Percentiles rank a stretch among this genome's conserved stretches.
Evolutionary conservation across 2,888 invertebrate genomes (phyloP).

Genomic region (Sabellastarte sp.): DNA sequence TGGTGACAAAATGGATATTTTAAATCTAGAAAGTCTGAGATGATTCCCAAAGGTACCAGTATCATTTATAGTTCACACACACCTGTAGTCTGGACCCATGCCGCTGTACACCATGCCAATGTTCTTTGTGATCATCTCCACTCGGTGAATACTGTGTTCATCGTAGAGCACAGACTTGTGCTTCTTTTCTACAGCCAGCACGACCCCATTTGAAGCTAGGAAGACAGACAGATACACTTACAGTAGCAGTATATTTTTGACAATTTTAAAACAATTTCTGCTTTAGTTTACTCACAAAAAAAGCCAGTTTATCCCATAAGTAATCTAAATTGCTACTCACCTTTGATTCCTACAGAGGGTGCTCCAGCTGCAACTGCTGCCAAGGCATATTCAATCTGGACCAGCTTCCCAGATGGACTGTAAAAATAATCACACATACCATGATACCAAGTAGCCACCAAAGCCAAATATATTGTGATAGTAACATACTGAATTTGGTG

Average conservation of each 20-base stretch:
- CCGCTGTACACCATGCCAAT: constrained; percentile 97
- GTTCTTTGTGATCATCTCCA: constrained; percentile 92
- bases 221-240: constrained; percentile 10
- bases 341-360: constrained; percentile 97
- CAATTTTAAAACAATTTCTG: no score
- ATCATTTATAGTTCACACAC: no score
- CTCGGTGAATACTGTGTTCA: constrained; percentile 94
- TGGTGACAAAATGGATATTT: no score
- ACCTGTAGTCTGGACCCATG: constrained; percentile 66
- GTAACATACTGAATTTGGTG: no score
- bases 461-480: not conserved
- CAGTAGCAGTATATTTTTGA: no score
- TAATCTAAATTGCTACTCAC: no score
- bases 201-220: constrained; percentile 93
- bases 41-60: no score
- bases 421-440: constrained; percentile 46
- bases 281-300: no score
- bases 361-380: constrained; percentile 98
- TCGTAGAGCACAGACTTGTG: constrained; percentile 95
- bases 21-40: no score
- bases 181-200: constrained; percentile 98
- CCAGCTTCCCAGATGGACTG: constrained; percentile 98
- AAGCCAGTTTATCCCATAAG: no score
- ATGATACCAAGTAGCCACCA: no score
- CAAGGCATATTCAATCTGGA: constrained; percentile 99